Evolutionary conservation across 2,888 invertebrate species (phyloP).

Genomic region (Sinotaia quadrata): DNA sequence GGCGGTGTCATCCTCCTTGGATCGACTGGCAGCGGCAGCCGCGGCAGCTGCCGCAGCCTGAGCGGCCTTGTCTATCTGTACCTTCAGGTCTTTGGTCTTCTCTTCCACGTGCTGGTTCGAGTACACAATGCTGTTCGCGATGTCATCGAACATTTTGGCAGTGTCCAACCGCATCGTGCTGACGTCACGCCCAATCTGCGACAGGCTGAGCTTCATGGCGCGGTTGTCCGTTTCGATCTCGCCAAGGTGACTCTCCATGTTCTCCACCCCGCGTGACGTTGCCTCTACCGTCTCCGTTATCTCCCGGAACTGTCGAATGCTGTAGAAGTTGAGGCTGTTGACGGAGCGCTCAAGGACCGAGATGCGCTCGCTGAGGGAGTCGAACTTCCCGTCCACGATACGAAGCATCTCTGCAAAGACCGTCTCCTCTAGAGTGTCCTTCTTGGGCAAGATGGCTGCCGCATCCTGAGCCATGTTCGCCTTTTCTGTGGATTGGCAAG

Average conservation of each 20-base stretch:
- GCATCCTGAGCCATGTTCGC: background rate
- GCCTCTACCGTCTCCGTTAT: conserved; percentile 54
- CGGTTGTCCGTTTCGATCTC: conserved; percentile 45
- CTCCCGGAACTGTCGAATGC: conserved; percentile 55
- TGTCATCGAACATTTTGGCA: conserved; percentile 49
- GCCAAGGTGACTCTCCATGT: conserved; percentile 43
- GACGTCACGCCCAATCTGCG: conserved; percentile 46
- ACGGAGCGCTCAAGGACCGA: conserved; percentile 53
- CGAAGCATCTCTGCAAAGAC: conserved; percentile 52
- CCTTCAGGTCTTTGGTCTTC: conserved; percentile 18
- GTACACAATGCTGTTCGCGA: conserved; percentile 48
- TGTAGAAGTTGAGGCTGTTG: conserved; percentile 60
- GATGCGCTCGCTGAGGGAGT: conserved; percentile 53
- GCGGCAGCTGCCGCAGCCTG: conserved; percentile 28
- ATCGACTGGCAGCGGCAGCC: conserved; percentile 4
- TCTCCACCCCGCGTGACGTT: conserved; percentile 40
- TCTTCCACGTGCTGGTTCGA: conserved; percentile 31
- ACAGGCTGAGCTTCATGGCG: conserved; percentile 41
- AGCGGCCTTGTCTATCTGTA: conserved; percentile 38
- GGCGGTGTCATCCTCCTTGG: conserved; percentile 7
- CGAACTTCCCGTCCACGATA: conserved; percentile 60
- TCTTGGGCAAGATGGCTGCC: background rate
- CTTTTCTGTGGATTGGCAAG: background rate
- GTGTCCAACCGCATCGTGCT: conserved; percentile 45
- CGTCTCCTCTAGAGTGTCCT: conserved; percentile 47